Evolutionary conservation across 2,113 vertebrate species (phyloP), one percentile per base, ranked within the genome.

Genomic region (Pandion haliaetus): DNA sequence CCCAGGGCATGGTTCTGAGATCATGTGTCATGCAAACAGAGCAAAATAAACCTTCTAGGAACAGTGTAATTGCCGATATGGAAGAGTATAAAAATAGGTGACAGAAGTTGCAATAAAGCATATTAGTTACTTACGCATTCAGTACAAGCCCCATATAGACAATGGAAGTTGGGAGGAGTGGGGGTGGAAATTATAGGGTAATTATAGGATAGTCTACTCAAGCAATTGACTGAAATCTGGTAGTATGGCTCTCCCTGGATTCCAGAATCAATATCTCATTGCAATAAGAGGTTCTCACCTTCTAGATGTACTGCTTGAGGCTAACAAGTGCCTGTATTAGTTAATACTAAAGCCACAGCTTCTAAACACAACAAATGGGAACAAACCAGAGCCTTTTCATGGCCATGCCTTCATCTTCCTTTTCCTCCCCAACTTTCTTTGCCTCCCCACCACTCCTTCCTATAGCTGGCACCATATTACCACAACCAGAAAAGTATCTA

Each of bases 201-300:
- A 95, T 89, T 78, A 85, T 61, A 57, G 61, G 61, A 82, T 5
- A 91, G 78, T 57, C 49, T 52, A n/a, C 69, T 93, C 62, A 57
- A 85, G 54, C 82, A 94, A 94, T 73, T 94, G 89, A 87, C 82
- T 79, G 84, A 78, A 90, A 85, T 85, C 73, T 94, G 82, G 77
- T 93, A 93, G 66, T 17, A 71, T 36, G 52, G 58, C 81, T 90
- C 73, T 93, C 54, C 69, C 58, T 61, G 54, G 89, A 84, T 79
- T 93, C 93, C 87, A 94, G 62, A 90, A 95, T 94, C 95, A 95
- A 93, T 95, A 90, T 25, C 28, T 91, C 78, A 85, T 57, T 93
- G 84, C 87, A 93, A 1, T 76, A 83, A 91, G 61, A 91, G 47
- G 57, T 87, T 95, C 87, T 87, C 65, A 76, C 52, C 86, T 86